Evolutionary conservation across 2,797 vertebrate genomes (phyloP).

Genomic region (Nyctalus aviator): DNA sequence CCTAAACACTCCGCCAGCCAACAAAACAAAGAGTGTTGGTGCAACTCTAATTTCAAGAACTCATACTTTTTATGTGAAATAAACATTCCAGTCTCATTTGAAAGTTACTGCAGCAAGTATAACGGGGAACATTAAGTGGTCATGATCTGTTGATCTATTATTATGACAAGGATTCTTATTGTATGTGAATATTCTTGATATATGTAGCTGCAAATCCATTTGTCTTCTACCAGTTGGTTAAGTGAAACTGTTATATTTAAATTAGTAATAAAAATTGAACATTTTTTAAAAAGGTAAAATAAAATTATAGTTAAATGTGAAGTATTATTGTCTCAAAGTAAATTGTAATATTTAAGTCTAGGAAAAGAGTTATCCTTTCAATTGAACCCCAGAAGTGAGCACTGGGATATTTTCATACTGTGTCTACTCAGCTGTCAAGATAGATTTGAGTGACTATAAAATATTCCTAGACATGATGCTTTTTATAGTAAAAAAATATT

Average conservation of each 20-base stretch:
- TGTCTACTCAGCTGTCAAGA: slow-evolving; percentile 74
- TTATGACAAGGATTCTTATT: not conserved
- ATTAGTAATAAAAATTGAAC: not conserved
- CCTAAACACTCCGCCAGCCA: not conserved
- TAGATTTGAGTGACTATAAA: slow-evolving; percentile 79
- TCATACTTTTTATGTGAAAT: not conserved
- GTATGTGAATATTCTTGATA: not conserved
- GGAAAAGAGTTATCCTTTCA: not conserved
- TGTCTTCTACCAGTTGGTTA: not conserved
- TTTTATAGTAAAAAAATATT: slow-evolving; percentile 42
- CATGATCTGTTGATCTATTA: not conserved
- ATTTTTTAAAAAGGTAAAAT: slow-evolving; percentile 48
- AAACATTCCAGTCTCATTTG: not conserved
- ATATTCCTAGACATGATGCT: slow-evolving; percentile 67
- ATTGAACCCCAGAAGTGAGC: not conserved
- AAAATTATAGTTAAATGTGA: slow-evolving; percentile 17
- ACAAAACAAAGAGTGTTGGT: not conserved
- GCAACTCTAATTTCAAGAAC: not conserved
- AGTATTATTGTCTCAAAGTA: not conserved
- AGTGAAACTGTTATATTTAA: slow-evolving; percentile 17
- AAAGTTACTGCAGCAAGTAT: not conserved
- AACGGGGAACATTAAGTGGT: not conserved
- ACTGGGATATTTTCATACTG: slow-evolving; percentile 80
- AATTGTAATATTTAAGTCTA: not conserved
- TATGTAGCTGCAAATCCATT: not conserved